Conservation (phyloP, 2,888 invertebrate species). For the Dicyrtomina minuta region DNA sequence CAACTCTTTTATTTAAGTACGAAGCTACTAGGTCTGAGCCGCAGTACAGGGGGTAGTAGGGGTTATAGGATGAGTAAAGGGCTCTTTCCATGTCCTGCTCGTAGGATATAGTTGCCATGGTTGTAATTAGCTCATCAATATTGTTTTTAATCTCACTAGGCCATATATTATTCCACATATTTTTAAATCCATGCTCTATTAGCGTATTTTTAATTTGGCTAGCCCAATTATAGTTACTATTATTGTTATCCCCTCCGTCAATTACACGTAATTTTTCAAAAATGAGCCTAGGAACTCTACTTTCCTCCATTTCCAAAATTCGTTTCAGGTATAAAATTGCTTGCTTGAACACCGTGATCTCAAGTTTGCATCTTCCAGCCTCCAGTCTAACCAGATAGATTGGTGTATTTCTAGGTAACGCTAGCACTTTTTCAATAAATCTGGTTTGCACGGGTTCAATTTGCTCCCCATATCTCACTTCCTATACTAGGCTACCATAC, state of each 20-base stretch:
- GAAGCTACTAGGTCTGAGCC: background rate
- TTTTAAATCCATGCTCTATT: background rate
- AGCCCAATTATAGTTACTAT: conserved; percentile 2
- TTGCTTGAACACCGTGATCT: background rate
- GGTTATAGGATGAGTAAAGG: conserved; percentile 1
- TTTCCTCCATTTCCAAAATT: background rate
- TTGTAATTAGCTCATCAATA: background rate
- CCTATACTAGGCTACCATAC: background rate
- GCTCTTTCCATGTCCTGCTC: background rate
- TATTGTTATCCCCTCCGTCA: background rate
- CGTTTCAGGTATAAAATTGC: background rate
- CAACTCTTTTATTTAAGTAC: background rate
- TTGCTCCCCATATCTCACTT: background rate
- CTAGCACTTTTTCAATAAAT: background rate
- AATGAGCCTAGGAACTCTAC: background rate
- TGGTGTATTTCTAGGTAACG: background rate
- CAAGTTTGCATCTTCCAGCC: background rate
- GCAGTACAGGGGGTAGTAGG: background rate
- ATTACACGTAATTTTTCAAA: background rate
- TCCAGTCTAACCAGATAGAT: background rate
- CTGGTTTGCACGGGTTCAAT: background rate
- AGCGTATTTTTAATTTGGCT: background rate
- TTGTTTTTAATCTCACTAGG: too few species aligned
- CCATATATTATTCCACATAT: background rate
- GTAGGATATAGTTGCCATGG: too few species aligned